phyloP scores from a whole-genome alignment of 1,140 invertebrate genomes.

The Aleiodes sp. region DNA sequence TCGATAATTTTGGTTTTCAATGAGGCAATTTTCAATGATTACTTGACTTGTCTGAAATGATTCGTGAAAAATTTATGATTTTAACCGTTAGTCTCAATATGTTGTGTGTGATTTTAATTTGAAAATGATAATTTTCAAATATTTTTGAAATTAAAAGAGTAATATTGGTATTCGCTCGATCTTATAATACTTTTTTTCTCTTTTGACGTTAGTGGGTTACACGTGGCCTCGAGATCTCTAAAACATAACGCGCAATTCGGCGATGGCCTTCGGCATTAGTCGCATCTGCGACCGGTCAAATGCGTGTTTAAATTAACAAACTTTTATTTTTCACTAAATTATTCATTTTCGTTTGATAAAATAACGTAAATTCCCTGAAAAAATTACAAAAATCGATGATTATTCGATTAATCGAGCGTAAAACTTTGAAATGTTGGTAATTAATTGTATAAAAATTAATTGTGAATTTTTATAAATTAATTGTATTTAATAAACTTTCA shows the following conservation, averaged over 20 bases:
- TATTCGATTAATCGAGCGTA: no score
- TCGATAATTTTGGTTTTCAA: conserved; percentile 15
- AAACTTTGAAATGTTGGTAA: no score
- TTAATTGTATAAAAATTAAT: no score
- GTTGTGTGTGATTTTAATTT: no score
- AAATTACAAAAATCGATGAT: no score
- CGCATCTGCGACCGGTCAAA: not conserved
- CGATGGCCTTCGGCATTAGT: conserved; percentile 14
- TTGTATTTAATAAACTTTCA: no score
- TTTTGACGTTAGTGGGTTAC: not conserved
- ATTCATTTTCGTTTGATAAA: no score
- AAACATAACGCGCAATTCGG: conserved; percentile 8
- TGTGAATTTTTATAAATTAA: no score
- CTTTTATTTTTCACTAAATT: not conserved
- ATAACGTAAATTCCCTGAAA: no score
- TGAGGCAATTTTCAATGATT: conserved; percentile 26
- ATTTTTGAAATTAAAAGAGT: no score
- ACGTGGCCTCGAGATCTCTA: conserved; percentile 17
- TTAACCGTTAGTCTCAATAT: no score
- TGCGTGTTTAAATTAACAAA: not conserved
- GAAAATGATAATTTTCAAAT: no score
- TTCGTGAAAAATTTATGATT: not conserved
- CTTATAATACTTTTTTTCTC: not conserved
- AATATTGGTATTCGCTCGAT: not conserved
- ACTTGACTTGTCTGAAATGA: not conserved